Evolutionary conservation across 2,888 invertebrate genomes (phyloP), one percentile per base, ranked within the genome.

Genomic region (Pherbina coryleti): DNA sequence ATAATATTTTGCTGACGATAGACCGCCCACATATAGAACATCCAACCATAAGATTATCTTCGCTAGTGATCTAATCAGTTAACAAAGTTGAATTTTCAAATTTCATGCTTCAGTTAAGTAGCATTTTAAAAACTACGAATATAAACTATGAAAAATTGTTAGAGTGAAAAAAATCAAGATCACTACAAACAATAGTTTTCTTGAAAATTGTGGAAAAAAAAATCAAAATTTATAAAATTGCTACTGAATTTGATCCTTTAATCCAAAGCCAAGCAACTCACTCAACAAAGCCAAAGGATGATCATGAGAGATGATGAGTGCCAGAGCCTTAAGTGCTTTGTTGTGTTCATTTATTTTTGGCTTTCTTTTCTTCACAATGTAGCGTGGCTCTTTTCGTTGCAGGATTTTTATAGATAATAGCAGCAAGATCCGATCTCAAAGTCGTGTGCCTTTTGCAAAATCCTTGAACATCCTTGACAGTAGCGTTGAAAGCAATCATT

Each of bases 91-190:
- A 2, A 55, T 14, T 55, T 22, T 22, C 11, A 64, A 28, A 64
- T 64, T 64, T 5, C 34, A 31, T n/a, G 64, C 64, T 2, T 64
- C 31, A n/a, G 11, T 28, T 22, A 28, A 60, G 11, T 11, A 62
- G 28, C 28, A 11, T 62, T 62, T 62, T 7, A 66, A 5, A 11
- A 53, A 44, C 9, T 22, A 44, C 17, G 62, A 73, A 60, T 57
- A 44, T 60, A 28, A n/a, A 55, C 67, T 67, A 75, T 75, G 34
- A 37, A 22, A 66, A 75, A n/a, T 75, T 55, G 53, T 31, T 75
- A 57, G 75, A 67, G 67, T 67, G 75, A 31, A 66, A 75, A 75
- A 75, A 75, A 75, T 75, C 75, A 75, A 75, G 75, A 67, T 34
- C 64, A 9, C 53, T 14, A 64, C 1, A 22, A 73, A 17, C 22